Conservation (phyloP, 2,888 invertebrate genomes). For the Drosophila quinaria region DNA sequence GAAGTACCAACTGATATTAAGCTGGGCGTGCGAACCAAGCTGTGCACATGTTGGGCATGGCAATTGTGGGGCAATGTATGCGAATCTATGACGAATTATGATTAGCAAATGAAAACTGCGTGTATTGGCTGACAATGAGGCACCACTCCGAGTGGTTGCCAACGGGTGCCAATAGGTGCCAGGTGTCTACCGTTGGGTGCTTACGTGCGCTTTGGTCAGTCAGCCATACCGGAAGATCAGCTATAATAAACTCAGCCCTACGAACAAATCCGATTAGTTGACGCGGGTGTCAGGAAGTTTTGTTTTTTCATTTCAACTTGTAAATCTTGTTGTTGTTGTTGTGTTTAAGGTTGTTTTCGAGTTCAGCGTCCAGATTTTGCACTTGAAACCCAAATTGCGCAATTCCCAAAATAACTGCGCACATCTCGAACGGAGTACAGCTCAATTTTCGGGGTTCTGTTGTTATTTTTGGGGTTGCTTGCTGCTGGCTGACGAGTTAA, state of each 20-base stretch:
- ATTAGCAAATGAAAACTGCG: constrained; percentile 32
- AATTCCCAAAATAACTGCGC: constrained; percentile 69
- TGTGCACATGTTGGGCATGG: constrained; percentile 49
- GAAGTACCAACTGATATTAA: background rate
- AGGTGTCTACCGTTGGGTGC: constrained; percentile 1
- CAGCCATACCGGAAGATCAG: constrained; percentile 55
- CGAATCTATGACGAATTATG: constrained; percentile 35
- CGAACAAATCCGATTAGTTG: constrained; percentile 8
- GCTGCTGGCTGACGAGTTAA: constrained; percentile 31
- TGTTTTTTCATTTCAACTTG: background rate
- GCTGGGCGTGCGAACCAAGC: constrained; percentile 66
- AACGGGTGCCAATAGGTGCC: constrained; percentile 20
- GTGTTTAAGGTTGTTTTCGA: constrained; percentile 13
- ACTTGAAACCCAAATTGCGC: constrained; percentile 80
- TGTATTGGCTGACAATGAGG: constrained; percentile 45
- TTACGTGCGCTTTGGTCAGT: constrained; percentile 57
- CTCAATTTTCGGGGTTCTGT: constrained; percentile 36
- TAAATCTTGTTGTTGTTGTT: constrained; percentile 3
- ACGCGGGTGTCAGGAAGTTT: constrained; percentile 45
- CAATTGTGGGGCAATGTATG: constrained; percentile 30
- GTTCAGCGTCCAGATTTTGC: constrained; percentile 76
- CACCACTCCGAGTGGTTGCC: constrained; percentile 9
- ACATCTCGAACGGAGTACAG: constrained; percentile 12
- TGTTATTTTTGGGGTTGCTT: constrained; percentile 46
- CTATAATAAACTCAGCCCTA: constrained; percentile 20